Conservation (phyloP, 2,888 invertebrate species). For the Lymantria dispar region DNA sequence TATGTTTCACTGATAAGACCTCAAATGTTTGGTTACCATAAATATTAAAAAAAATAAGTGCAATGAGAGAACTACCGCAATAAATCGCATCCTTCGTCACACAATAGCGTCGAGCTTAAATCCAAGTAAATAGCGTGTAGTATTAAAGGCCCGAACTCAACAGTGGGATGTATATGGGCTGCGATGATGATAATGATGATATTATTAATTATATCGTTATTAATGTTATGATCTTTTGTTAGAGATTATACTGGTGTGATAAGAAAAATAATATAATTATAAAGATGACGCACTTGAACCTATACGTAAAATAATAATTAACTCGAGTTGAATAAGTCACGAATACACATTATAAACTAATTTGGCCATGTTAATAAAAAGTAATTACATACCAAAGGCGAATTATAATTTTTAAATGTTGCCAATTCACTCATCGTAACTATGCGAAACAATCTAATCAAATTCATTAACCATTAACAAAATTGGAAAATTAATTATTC, state of each 20-base stretch:
- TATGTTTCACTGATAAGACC: too few relatives aligned
- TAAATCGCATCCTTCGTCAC: too few relatives aligned
- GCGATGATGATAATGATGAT: too few relatives aligned
- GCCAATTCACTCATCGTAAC: conserved; percentile 4
- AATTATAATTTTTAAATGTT: conserved; percentile 6
- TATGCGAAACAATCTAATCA: conserved; percentile 7
- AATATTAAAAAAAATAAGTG: too few relatives aligned
- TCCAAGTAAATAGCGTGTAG: too few relatives aligned
- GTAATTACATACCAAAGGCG: conserved; percentile 7
- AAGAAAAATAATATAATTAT: neutral
- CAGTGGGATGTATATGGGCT: too few relatives aligned
- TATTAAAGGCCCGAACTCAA: too few relatives aligned
- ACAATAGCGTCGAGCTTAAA: too few relatives aligned
- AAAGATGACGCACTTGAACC: neutral
- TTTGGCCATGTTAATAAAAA: conserved; percentile 1
- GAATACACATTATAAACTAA: conserved; percentile 4
- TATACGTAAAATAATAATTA: neutral
- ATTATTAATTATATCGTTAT: too few relatives aligned
- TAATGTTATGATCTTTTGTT: too few relatives aligned
- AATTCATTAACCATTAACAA: conserved; percentile 6
- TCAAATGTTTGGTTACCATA: too few relatives aligned
- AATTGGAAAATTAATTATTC: conserved; percentile 17
- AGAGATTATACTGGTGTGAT: neutral
- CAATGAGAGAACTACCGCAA: too few relatives aligned
- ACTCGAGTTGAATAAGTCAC: conserved; percentile 4